Conservation (phyloP, 2,888 invertebrate species). For the Bhutanitis thaidina region DNA sequence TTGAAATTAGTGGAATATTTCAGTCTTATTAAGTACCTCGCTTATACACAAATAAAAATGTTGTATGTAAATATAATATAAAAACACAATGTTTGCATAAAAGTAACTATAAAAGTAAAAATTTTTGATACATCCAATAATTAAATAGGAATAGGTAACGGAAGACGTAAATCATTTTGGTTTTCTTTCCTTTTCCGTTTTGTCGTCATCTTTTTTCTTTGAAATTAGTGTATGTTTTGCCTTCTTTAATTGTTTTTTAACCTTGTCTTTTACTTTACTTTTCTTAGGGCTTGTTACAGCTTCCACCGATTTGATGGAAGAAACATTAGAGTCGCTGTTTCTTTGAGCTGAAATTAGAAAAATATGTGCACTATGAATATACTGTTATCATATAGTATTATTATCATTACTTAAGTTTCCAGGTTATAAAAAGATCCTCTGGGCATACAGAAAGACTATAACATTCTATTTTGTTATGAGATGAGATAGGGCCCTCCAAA, state of each 20-base stretch:
- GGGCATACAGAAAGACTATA: no score
- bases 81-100: no score
- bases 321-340: conserved; percentile 67
- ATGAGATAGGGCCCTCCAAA: no score
- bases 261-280: conserved; percentile 71
- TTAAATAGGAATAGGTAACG: no score
- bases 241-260: conserved; percentile 72
- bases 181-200: conserved; percentile 57
- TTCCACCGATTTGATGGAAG: conserved; percentile 65
- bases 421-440: no score
- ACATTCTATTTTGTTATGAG: no score
- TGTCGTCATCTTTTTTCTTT: conserved; percentile 68
- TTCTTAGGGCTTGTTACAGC: conserved; percentile 58
- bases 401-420: no score
- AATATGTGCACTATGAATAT: background rate
- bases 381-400: no score
- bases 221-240: conserved; percentile 65
- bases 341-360: conserved; percentile 60
- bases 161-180: conserved; percentile 40
- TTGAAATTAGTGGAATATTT: conserved; percentile 57
- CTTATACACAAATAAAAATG: background rate
- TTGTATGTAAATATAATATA: no score
- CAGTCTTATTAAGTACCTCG: conserved; percentile 67
- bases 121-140: no score
- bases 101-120: no score